phyloP scores from a whole-genome alignment of 2,113 vertebrate species.

The Sylvia atricapilla region DNA sequence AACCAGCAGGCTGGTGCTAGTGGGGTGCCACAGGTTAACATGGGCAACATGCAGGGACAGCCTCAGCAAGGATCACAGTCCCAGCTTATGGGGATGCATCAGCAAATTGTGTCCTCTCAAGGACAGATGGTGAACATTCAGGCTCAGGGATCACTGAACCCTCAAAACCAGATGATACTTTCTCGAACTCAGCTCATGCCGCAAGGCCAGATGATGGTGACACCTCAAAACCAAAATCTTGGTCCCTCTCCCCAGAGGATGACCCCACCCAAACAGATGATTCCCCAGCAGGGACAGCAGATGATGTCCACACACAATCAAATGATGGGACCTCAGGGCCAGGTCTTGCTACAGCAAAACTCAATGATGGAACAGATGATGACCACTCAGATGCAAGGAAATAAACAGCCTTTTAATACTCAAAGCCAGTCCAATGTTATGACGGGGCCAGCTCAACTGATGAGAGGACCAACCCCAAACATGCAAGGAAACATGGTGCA shows the following conservation, averaged over 20 bases:
- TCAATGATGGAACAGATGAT: constrained; percentile 97
- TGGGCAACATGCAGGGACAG: constrained; percentile 84
- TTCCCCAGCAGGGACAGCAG: constrained; percentile 91
- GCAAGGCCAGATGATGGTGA: constrained; percentile 80
- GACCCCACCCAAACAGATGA: constrained; percentile 97
- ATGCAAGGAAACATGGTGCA: constrained; percentile 89
- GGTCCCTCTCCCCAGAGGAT: constrained; percentile 89
- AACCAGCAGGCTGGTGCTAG: constrained; percentile 79
- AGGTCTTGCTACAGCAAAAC: constrained; percentile 92
- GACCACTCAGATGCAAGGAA: constrained; percentile 91
- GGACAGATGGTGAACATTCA: constrained; percentile 88
- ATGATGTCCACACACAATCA: constrained; percentile 93
- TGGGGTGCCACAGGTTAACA: constrained; percentile 80
- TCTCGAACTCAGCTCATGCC: constrained; percentile 86
- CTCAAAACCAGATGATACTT: constrained; percentile 90
- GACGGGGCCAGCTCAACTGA: constrained; percentile 87
- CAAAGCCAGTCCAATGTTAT: constrained; percentile 88
- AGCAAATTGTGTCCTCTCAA: constrained; percentile 90
- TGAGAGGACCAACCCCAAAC: constrained; percentile 92
- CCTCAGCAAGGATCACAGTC: constrained; percentile 88
- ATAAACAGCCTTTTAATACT: constrained; percentile 88
- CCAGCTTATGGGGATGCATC: constrained; percentile 93
- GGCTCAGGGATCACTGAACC: constrained; percentile 78
- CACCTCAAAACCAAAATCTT: constrained; percentile 81
- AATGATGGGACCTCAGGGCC: constrained; percentile 90